A percentile compares a stretch with the other conserved stretches of the same genome.
Evolutionary conservation across 2,797 vertebrate species (phyloP).

Genomic region (Chiroxiphia lanceolata): DNA sequence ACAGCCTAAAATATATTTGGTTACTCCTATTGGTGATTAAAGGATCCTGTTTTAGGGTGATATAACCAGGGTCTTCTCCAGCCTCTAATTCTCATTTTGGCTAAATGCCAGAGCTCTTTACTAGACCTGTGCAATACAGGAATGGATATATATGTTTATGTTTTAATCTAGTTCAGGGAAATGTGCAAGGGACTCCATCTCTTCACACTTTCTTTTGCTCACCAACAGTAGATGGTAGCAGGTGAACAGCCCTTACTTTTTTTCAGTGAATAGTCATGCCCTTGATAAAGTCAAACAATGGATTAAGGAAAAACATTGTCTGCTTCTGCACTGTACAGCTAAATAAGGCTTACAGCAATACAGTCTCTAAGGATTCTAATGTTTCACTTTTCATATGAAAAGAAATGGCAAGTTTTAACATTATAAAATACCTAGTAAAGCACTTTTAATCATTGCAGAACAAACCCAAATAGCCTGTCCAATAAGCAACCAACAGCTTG

Average conservation of each 20-base stretch:
- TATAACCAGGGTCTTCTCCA: background rate
- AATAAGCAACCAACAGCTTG: background rate
- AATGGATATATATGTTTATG: background rate
- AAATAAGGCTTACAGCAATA: background rate
- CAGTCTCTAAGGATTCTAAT: background rate
- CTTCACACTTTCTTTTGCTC: background rate
- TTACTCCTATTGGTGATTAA: background rate
- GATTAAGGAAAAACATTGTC: background rate
- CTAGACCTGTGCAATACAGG: background rate
- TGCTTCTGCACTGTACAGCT: background rate
- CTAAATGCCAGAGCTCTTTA: background rate
- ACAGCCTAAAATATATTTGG: background rate
- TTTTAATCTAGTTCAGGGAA: background rate
- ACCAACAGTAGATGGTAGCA: background rate
- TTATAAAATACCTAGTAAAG: background rate
- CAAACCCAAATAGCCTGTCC: background rate
- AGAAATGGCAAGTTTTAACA: background rate
- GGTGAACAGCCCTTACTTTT: background rate
- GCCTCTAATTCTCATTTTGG: background rate
- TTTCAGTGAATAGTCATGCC: background rate
- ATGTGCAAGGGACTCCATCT: background rate
- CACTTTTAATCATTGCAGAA: background rate
- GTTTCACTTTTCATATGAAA: background rate
- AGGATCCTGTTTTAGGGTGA: background rate
- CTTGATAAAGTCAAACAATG: background rate